These are phyloP conservation scores for Piprites chloris DNA, from an alignment of 2,113 vertebrate genomes.

Conservation along the genomic window DNA sequence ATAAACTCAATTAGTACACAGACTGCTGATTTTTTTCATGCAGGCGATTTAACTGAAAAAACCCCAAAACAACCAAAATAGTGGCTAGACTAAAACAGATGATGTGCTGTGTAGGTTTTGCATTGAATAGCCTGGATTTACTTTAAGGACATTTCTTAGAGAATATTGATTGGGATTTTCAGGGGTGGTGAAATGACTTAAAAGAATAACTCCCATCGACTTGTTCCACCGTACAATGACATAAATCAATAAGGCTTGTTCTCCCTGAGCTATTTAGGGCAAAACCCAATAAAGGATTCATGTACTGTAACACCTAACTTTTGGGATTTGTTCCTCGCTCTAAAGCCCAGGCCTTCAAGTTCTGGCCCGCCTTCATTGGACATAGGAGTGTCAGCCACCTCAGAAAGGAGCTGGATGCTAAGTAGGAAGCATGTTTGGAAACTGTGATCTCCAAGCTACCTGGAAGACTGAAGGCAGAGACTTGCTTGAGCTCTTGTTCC, in stretches of 20 bases:
- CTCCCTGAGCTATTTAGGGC: neutral
- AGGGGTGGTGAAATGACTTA: constrained; percentile 8
- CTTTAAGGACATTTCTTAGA: neutral
- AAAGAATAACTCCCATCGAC: constrained; percentile 18
- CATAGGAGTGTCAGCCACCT: neutral
- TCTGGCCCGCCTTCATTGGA: neutral
- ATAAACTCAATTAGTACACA: neutral
- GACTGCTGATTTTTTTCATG: neutral
- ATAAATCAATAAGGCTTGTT: constrained; percentile 7
- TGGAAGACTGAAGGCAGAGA: neutral
- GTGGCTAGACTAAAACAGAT: neutral
- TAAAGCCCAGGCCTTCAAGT: neutral
- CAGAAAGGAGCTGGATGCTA: neutral
- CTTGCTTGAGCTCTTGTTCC: neutral
- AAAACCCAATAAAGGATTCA: neutral
- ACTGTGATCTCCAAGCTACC: neutral
- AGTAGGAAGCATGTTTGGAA: neutral
- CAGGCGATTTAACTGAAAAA: neutral
- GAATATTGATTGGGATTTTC: constrained; percentile 7
- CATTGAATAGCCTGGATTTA: constrained; percentile 6
- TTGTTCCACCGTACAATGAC: neutral
- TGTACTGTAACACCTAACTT: neutral
- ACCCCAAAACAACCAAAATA: neutral
- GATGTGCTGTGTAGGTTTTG: neutral
- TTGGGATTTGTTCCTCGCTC: neutral